Percentiles rank a stretch among this genome's conserved stretches.
These are phyloP conservation scores for Leptinotarsa texana DNA, from an alignment of 1,140 invertebrate genomes.

Conservation along the genomic window DNA sequence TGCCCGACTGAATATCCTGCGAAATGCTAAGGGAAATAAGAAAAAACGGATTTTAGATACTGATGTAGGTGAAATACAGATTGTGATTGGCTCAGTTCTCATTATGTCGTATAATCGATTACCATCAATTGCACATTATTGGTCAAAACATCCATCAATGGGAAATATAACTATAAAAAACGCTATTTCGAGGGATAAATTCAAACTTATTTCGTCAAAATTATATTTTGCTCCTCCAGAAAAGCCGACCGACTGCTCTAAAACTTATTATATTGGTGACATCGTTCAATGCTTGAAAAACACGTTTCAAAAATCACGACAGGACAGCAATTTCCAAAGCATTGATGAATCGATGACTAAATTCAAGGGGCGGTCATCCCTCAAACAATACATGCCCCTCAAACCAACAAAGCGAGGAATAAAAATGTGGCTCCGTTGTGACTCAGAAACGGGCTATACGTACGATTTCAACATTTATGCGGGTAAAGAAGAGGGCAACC, in stretches of 20 bases:
- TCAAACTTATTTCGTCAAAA: conserved; percentile 39
- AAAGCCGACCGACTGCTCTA: conserved; percentile 30
- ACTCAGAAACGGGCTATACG: conserved; percentile 43
- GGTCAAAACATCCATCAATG: conserved; percentile 30
- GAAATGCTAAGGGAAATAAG: background rate
- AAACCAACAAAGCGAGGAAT: conserved; percentile 52
- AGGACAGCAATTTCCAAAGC: conserved; percentile 29
- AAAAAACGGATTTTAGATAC: background rate
- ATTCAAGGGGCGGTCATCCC: conserved; percentile 44
- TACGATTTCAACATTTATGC: conserved; percentile 48
- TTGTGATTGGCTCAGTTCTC: conserved; percentile 10
- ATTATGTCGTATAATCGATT: conserved; percentile 26
- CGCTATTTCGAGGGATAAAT: conserved; percentile 41
- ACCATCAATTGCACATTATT: conserved; percentile 14
- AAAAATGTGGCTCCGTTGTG: conserved; percentile 49
- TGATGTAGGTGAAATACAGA: conserved; percentile 20
- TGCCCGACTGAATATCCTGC: background rate
- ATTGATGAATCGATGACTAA: conserved; percentile 37
- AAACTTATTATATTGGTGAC: conserved; percentile 45
- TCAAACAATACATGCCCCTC: conserved; percentile 50
- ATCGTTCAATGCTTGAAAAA: conserved; percentile 29
- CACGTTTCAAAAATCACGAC: conserved; percentile 36
- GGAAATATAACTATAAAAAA: conserved; percentile 45
- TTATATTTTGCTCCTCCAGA: conserved; percentile 43
- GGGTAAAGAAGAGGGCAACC: conserved; percentile 37